These are phyloP conservation scores for Limnothrissa miodon DNA, from an alignment of 2,113 vertebrate genomes.

Conservation along the genomic window DNA sequence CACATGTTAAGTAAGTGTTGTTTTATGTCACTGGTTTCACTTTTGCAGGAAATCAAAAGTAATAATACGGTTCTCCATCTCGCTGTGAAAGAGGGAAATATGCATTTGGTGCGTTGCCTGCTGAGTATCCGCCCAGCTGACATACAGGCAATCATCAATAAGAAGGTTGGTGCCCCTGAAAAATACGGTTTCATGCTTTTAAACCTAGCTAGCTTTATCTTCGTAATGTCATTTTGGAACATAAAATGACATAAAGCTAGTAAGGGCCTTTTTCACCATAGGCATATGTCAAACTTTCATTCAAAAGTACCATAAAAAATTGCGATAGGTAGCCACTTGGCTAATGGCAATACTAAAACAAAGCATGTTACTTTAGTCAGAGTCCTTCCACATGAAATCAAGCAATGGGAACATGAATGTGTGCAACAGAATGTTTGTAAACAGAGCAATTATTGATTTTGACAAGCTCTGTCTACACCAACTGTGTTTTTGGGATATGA, in stretches of 20 bases:
- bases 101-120: constrained; percentile 77
- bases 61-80: constrained; percentile 85
- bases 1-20: background rate
- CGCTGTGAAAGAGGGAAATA: constrained; percentile 86
- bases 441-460: too few species aligned
- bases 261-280: too few species aligned
- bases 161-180: constrained; percentile 75
- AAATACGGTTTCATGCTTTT: background rate
- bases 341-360: too few species aligned
- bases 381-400: too few species aligned
- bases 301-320: too few species aligned
- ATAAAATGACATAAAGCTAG: background rate
- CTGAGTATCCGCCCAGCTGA: constrained; percentile 69
- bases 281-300: too few species aligned
- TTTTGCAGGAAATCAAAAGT: constrained; percentile 86
- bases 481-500: too few species aligned
- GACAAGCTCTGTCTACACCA: too few species aligned
- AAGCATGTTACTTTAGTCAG: too few species aligned
- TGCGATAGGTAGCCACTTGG: too few species aligned
- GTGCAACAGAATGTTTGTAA: too few species aligned
- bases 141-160: constrained; percentile 81
- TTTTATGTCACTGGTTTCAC: background rate
- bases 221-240: background rate
- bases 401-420: too few species aligned
- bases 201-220: background rate